Evolutionary conservation across 2,113 vertebrate species (phyloP), one percentile per base, ranked within the genome.

Genomic region (Laticauda colubrina): DNA sequence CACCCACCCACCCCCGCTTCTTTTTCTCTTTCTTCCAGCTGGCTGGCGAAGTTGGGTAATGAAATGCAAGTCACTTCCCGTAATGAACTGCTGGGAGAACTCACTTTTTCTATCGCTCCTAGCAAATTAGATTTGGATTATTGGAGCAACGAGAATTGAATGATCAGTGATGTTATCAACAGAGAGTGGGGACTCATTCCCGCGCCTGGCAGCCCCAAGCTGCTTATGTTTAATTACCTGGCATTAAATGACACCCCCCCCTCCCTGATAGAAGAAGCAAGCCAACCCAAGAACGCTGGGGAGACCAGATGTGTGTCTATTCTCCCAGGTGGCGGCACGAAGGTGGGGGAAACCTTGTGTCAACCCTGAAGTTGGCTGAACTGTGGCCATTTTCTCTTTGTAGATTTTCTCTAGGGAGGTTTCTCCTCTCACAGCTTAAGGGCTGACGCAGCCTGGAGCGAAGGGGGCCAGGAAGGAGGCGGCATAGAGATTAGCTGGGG

Each of bases 121-220:
- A 12, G 96, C 93, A 96, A 96, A 96, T 95, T n/a, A 95, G 95
- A 92, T 94, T 55, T 92, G 96, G 97, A 95, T 96, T 96, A 93
- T 96, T 91, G 96, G 96, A 97, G 96, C 94, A 91, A 88, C 7
- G 97, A 95, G 97, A 86, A 93, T 87, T 93, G 96, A 97, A 81
- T 0, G 87, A 96, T 90, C 94, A 1, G 51, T 75, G 95, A 94
- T 93, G 89, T 34, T 0, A 55, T 89, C 23, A 0, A 91, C 85
- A 57, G 34, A 55, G 91, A 59, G 21, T 0, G 2, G 90, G 75
- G 89, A 11, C 0, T 18, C 55, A 1, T 88, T 88, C 54, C 93
- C n/a, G 91, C 0, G 8, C 64, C 89, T 90, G 7, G 2, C 1
- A 59, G 91, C 29, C 1, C 61, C 5, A 0, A 2, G 39, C 0